Evolutionary conservation across 2,888 invertebrate genomes (phyloP), one percentile per base, ranked within the genome.

Genomic region (Hyles lineata): DNA sequence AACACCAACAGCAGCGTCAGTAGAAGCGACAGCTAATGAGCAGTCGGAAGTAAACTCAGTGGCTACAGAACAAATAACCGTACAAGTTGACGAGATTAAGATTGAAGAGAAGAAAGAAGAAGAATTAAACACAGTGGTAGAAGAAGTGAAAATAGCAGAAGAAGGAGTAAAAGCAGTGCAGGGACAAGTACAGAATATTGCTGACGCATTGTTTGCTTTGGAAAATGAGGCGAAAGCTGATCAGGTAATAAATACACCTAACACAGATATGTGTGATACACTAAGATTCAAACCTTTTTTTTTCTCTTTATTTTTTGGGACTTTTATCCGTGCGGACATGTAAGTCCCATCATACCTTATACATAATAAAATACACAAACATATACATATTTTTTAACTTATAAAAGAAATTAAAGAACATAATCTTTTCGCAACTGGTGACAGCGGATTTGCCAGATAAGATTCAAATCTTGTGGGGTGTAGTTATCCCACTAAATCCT

Each of bases 181-280:
- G 74, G 79, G 79, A 59, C 83, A 80, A 29, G 86, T 87, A 0
- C 86, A 88, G 50, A 92, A 89, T 72, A 89, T 92, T 43, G 91
- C 89, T 58, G 91, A 90, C 3, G 82, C 88, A 35, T 79, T 93
- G 1, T 81, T 82, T 17, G 86, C 82, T 72, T 81, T 92, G 76
- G 91, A 92, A 67, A 88, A 86, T 21, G 91, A 92, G 75, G 81
- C 86, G 55, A 87, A 86, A 73, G 77, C 84, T 61, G 79, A 85
- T 78, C 87, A 92, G 90, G 92, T 93, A 74, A 43, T 43, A 43
- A 43, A 15, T 43, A 43, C 15, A 11, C 43, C 15, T 3, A 43
- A 43, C 43, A 43, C 15, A 43, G 1, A 15, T 15, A 1, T 43
- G 11, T 3, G 1, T 0, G n/a, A 8, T 58, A 2, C 4, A 19